A percentile compares a stretch with the other conserved stretches of the same genome.
phyloP scores from a whole-genome alignment of 2,113 vertebrate species.

The Ariopsis seemanni region DNA sequence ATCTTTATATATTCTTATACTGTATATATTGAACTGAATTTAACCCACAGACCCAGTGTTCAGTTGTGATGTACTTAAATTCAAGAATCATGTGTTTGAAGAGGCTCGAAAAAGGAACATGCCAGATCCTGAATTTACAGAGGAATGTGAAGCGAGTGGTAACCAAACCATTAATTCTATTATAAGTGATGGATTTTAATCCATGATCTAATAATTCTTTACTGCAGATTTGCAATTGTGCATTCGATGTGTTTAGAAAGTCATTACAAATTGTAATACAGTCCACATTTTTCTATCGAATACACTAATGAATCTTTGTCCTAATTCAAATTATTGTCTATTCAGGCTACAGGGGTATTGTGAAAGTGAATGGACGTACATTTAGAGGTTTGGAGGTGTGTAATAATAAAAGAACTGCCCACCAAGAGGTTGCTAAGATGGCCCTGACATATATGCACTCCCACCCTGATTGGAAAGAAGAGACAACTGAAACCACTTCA shows the following conservation, averaged over 20 bases:
- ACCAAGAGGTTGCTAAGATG: constrained; percentile 59
- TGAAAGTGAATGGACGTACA: constrained; percentile 43
- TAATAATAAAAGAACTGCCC: constrained; percentile 40
- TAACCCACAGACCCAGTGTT: constrained; percentile 48
- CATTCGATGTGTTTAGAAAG: neutral
- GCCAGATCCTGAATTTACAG: constrained; percentile 49
- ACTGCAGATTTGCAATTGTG: neutral
- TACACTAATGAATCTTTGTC: neutral
- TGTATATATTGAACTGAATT: neutral
- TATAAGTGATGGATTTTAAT: neutral
- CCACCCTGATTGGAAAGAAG: neutral
- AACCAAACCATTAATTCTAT: neutral
- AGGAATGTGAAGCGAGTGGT: constrained; percentile 45
- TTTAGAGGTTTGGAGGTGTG: constrained; percentile 39
- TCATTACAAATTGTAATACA: neutral
- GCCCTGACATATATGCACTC: constrained; percentile 39
- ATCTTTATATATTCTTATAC: neutral
- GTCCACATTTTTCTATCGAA: neutral
- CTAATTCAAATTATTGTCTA: constrained; percentile 3
- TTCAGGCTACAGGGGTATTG: constrained; percentile 55
- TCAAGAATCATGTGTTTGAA: constrained; percentile 61
- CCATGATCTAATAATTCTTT: neutral
- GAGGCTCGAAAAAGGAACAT: constrained; percentile 43
- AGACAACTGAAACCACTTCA: constrained; percentile 10
- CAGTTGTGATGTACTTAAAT: constrained; percentile 17